Evolutionary conservation across 2,888 invertebrate genomes (phyloP).

Genomic region (Gastrophysa polygoni): DNA sequence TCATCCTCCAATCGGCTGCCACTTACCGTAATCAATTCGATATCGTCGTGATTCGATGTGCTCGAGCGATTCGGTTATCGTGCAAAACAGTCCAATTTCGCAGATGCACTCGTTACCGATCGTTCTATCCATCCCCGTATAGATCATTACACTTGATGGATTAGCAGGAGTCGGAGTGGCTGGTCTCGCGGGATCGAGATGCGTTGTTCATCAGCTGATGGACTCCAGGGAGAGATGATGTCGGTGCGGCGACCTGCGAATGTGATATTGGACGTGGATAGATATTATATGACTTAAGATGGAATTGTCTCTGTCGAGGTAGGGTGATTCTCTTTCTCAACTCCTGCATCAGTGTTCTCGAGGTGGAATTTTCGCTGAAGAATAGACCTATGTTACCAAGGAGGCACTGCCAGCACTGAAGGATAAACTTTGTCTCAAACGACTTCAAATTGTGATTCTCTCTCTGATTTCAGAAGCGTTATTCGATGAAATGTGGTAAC

Average conservation of each 20-base stretch:
- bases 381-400: too few species aligned
- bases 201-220: slow-evolving; percentile 48
- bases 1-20: background rate
- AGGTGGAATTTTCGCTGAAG: too few species aligned
- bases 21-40: background rate
- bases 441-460: too few species aligned
- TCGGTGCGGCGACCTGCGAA: background rate
- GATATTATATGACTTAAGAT: too few species aligned
- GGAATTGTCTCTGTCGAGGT: too few species aligned
- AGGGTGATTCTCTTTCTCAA: too few species aligned
- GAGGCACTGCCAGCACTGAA: too few species aligned
- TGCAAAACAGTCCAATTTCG: background rate
- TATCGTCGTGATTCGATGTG: background rate
- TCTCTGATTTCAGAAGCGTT: too few species aligned
- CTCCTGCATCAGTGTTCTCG: too few species aligned
- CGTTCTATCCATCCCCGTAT: slow-evolving; percentile 40
- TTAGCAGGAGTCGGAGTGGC: slow-evolving; percentile 42
- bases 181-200: slow-evolving; percentile 34
- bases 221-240: slow-evolving; percentile 32
- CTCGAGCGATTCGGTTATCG: background rate
- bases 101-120: slow-evolving; percentile 22
- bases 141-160: slow-evolving; percentile 48
- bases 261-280: background rate
- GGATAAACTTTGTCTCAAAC: too few species aligned
- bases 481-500: too few species aligned